Conservation (phyloP, 2,888 invertebrate genomes). For the Microdon myrmicae region DNA sequence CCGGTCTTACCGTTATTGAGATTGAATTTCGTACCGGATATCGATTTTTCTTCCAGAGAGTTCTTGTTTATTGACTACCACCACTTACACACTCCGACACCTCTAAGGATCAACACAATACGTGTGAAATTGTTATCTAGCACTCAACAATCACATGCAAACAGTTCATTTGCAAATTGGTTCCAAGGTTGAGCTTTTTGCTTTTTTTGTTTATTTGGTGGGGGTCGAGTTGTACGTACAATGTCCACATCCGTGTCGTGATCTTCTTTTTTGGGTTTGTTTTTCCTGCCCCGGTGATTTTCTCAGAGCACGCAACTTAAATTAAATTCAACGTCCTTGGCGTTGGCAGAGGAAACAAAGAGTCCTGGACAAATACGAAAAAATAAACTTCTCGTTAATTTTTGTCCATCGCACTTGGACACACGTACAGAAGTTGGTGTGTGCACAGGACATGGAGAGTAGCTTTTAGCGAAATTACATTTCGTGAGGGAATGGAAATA, state of each 20-base stretch:
- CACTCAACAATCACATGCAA: constrained; percentile 21
- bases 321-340: constrained; percentile 27
- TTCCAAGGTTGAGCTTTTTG: not conserved
- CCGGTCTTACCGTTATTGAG: too few relatives aligned
- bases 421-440: constrained; percentile 3
- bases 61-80: constrained; percentile 12
- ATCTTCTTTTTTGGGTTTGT: constrained; percentile 2
- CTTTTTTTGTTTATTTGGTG: constrained; percentile 1
- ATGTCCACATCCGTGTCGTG: constrained; percentile 2
- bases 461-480: constrained; percentile 47
- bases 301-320: constrained; percentile 30
- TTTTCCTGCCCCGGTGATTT: too few relatives aligned
- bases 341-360: constrained; percentile 31
- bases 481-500: constrained; percentile 37
- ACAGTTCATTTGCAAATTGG: not conserved
- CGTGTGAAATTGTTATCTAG: constrained; percentile 36
- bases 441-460: constrained; percentile 14
- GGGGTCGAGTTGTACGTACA: too few relatives aligned
- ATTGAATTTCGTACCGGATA: constrained; percentile 24
- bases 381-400: constrained; percentile 37
- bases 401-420: constrained; percentile 25
- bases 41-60: constrained; percentile 28
- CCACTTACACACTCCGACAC: constrained; percentile 6
- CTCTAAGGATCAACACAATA: constrained; percentile 21
- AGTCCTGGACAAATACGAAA: constrained; percentile 25